Percentiles rank a stretch among this genome's conserved stretches.
phyloP scores from a whole-genome alignment of 2,888 invertebrate species.

The Phragmatobia fuliginosa region DNA sequence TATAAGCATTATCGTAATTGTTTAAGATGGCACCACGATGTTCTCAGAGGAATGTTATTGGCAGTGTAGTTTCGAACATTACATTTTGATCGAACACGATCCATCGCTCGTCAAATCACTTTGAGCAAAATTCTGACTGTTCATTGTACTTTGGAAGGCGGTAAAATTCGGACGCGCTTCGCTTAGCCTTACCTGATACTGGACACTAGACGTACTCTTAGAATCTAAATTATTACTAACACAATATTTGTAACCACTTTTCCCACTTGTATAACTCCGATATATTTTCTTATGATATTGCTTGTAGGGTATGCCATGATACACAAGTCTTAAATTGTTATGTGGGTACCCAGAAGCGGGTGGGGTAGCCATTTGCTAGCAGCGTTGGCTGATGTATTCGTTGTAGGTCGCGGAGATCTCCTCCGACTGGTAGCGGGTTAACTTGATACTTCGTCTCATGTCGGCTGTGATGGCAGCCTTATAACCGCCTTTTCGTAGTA shows the following conservation, averaged over 20 bases:
- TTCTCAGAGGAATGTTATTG: conserved; percentile 75
- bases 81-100: conserved; percentile 55
- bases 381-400: conserved; percentile 92
- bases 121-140: conserved; percentile 73
- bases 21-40: conserved; percentile 67
- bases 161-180: conserved; percentile 37
- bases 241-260: conserved; percentile 52
- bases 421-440: conserved; percentile 98
- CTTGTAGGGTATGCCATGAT: conserved; percentile 44
- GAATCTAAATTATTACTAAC: conserved; percentile 69
- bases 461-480: conserved; percentile 96
- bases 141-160: conserved; percentile 50
- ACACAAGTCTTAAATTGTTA: conserved; percentile 48
- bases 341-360: conserved; percentile 46
- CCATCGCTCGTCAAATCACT: conserved; percentile 61
- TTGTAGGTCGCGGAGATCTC: conserved; percentile 96
- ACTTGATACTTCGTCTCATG: conserved; percentile 94
- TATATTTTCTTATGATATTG: conserved; percentile 47
- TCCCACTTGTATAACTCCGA: conserved; percentile 49
- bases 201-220: conserved; percentile 76
- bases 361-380: conserved; percentile 90
- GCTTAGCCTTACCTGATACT: conserved; percentile 50
- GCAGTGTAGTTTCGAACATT: conserved; percentile 69
- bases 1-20: conserved; percentile 59
- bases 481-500: conserved; percentile 98